Evolutionary conservation across 2,113 vertebrate genomes (phyloP), one percentile per base, ranked within the genome.

Genomic region (Meles meles): DNA sequence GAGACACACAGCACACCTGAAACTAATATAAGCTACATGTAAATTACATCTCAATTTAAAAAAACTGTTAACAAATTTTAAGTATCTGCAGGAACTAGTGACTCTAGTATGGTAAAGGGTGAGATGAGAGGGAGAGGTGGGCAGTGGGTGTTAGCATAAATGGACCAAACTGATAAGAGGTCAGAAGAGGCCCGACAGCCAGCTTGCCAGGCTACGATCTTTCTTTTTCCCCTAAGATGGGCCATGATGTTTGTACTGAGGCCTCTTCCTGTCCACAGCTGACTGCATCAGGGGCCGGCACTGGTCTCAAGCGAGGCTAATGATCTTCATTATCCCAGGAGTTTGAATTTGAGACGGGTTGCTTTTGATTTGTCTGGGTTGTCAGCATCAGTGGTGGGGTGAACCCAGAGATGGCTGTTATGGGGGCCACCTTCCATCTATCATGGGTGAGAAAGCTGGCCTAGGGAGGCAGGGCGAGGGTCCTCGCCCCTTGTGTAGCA

Each of bases 401-500:
- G 42, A 57, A 77, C 2, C 25, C n/a, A 6, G 44, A 47, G 83
- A 61, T 0, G 34, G 59, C 37, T 8, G 2, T 71, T 18, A 14
- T 15, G 23, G 55, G 84, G 13, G 27, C 20, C 31, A 42, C 47
- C 31, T 85, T 69, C 77, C 29, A 83, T 3, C 20, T n/a, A 87
- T 3, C 27, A 27, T 1, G 25, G 34, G n/a, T 23, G 34, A 92
- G 63, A 61, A 89, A 80, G 59, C 71, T 4, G 27, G 44, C 8
- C 87, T 27, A 3, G 13, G 71, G 21, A 76, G 63, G 44, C 23
- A 39, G 21, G 9, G 34, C 3, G 39, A 39, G 14, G 63, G 42
- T 6, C 6, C 31, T 61, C 1, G 21, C 25, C 29, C 34, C 12
- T 11, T 20, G 15, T 20, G 11, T 3, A 44, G 15, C 1, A 2